Evolutionary conservation across 2,113 vertebrate species (phyloP).

Genomic region (Galbula dea): DNA sequence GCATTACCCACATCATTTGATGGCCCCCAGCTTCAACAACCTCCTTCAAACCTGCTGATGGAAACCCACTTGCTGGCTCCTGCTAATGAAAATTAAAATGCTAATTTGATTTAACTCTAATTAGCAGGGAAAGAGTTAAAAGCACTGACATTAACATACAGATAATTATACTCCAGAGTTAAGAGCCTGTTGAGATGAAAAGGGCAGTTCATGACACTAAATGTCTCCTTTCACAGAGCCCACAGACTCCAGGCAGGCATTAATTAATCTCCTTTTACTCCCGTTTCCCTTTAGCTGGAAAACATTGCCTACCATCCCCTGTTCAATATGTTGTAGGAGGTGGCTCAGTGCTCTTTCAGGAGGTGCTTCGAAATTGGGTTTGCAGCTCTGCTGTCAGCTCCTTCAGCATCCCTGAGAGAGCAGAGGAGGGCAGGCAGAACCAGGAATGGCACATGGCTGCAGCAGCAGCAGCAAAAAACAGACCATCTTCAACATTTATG

Average conservation of each 20-base stretch:
- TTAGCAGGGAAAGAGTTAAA: not conserved
- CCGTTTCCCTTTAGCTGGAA: not conserved
- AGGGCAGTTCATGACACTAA: not conserved
- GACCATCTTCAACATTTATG: accelerated
- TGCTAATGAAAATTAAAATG: no score
- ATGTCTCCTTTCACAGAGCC: not conserved
- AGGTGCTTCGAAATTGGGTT: accelerated
- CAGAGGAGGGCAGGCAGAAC: not conserved
- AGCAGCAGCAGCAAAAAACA: not conserved
- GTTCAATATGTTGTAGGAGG: not conserved
- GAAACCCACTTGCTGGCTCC: not conserved
- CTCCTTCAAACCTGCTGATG: not conserved
- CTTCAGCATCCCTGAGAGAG: not conserved
- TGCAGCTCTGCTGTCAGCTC: not conserved
- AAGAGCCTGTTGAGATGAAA: not conserved
- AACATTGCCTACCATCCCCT: not conserved
- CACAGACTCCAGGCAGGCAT: not conserved
- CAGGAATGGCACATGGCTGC: accelerated
- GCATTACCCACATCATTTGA: not conserved
- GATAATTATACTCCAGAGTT: not conserved
- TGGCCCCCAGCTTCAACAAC: not conserved
- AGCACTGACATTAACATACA: not conserved
- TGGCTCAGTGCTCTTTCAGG: not conserved
- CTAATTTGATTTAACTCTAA: not conserved
- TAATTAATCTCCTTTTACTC: not conserved